Evolutionary conservation across 2,797 vertebrate species (phyloP).

Genomic region (Scomberomorus guttatus): DNA sequence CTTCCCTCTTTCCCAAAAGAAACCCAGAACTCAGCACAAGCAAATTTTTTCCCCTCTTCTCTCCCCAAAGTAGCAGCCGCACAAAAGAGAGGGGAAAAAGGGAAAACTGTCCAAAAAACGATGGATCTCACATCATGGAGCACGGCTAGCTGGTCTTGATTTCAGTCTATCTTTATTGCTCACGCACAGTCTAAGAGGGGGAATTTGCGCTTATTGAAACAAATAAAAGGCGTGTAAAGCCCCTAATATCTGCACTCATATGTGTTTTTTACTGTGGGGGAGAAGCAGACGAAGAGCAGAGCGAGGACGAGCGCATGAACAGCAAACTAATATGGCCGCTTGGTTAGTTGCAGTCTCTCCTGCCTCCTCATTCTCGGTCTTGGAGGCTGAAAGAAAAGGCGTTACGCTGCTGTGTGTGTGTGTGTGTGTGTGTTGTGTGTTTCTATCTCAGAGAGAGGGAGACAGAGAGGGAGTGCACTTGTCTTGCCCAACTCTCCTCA

Average conservation of each 20-base stretch:
- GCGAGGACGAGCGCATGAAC: conserved; percentile 41
- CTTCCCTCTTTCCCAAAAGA: conserved; percentile 72
- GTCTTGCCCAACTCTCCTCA: conserved; percentile 64
- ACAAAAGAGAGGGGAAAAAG: conserved; percentile 69
- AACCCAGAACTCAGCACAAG: conserved; percentile 75
- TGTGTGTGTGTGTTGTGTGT: conserved; percentile 33
- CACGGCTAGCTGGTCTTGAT: conserved; percentile 39
- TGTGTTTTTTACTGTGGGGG: conserved; percentile 35
- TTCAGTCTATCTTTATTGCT: conserved; percentile 43
- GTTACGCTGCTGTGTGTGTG: conserved; percentile 51
- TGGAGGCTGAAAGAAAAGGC: conserved; percentile 72
- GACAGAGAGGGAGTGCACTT: conserved; percentile 58
- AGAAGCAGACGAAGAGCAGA: conserved; percentile 39
- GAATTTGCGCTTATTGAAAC: conserved; percentile 12
- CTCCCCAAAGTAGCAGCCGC: conserved; percentile 70
- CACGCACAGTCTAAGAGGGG: neutral
- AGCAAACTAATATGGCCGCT: conserved; percentile 76
- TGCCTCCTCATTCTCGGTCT: conserved; percentile 63
- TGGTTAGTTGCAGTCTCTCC: conserved; percentile 54
- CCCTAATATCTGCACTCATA: neutral
- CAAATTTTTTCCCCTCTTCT: conserved; percentile 67
- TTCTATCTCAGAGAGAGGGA: conserved; percentile 58
- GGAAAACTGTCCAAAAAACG: conserved; percentile 65
- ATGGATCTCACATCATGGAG: conserved; percentile 64
- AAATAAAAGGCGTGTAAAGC: conserved; percentile 27